Percentiles rank a stretch among this genome's conserved stretches.
Conservation (phyloP, 2,113 vertebrate species). For the Micronisus gabar region DNA sequence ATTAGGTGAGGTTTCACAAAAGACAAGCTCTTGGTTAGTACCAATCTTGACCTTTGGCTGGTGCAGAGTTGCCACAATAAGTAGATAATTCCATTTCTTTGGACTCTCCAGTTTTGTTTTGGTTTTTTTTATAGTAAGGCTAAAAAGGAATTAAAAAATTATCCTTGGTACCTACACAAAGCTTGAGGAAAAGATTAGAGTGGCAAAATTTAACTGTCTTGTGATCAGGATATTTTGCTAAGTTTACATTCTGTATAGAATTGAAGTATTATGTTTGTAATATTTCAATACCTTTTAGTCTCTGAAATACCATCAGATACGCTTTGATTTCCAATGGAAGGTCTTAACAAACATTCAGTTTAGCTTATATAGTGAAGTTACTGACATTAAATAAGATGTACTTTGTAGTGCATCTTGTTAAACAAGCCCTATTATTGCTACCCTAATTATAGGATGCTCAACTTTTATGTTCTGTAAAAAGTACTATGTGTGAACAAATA, state of each 20-base stretch:
- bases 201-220: neutral
- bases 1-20: neutral
- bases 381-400: rapidly evolving
- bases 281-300: neutral
- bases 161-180: neutral
- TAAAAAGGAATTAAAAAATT: neutral
- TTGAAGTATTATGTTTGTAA: neutral
- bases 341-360: neutral
- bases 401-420: neutral
- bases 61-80: neutral
- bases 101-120: neutral
- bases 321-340: neutral
- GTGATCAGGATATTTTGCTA: neutral
- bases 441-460: neutral
- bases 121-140: neutral
- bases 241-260: neutral
- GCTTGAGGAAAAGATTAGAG: neutral
- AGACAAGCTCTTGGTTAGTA: neutral
- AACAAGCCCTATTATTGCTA: neutral
- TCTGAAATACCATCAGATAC: neutral
- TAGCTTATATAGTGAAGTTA: neutral
- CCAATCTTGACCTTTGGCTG: neutral
- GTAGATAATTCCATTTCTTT: neutral
- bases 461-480: neutral
- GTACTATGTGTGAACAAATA: neutral